Evolutionary conservation across 2,797 vertebrate genomes (phyloP).

Genomic region (Smutsia gigantea): DNA sequence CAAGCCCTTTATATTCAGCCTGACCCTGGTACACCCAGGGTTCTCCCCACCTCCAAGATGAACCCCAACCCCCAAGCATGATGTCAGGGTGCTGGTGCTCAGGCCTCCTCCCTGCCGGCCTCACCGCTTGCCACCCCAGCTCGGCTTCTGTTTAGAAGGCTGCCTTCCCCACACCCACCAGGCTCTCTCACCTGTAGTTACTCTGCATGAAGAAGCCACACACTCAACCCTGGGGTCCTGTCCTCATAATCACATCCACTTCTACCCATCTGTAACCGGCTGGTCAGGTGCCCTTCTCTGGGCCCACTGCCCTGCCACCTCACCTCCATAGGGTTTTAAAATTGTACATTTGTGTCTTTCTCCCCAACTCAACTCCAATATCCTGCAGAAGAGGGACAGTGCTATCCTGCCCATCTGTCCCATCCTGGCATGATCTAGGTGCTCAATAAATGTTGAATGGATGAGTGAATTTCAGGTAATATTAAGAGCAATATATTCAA

Average conservation of each 20-base stretch:
- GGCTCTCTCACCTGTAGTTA: neutral
- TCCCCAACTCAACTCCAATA: neutral
- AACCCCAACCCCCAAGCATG: neutral
- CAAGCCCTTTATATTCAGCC: neutral
- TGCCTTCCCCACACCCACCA: neutral
- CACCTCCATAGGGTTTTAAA: neutral
- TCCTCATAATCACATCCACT: fast-evolving
- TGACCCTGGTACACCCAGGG: neutral
- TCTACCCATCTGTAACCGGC: neutral
- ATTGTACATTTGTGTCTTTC: neutral
- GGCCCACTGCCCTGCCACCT: neutral
- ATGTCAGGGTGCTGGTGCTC: neutral
- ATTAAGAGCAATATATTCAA: neutral
- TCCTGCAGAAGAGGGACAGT: neutral
- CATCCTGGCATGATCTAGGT: neutral
- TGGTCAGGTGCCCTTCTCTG: neutral
- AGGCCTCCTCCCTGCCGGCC: neutral
- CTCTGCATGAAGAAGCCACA: neutral
- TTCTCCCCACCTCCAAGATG: neutral
- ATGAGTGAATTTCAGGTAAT: neutral
- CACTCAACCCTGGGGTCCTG: neutral
- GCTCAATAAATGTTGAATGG: neutral
- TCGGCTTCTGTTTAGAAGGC: neutral
- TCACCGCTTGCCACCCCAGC: fast-evolving
- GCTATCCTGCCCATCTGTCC: neutral